A percentile compares a stretch with the other conserved stretches of the same genome.
phyloP scores from a whole-genome alignment of 1,140 invertebrate genomes.

The Leptestheria dahalacensis region DNA sequence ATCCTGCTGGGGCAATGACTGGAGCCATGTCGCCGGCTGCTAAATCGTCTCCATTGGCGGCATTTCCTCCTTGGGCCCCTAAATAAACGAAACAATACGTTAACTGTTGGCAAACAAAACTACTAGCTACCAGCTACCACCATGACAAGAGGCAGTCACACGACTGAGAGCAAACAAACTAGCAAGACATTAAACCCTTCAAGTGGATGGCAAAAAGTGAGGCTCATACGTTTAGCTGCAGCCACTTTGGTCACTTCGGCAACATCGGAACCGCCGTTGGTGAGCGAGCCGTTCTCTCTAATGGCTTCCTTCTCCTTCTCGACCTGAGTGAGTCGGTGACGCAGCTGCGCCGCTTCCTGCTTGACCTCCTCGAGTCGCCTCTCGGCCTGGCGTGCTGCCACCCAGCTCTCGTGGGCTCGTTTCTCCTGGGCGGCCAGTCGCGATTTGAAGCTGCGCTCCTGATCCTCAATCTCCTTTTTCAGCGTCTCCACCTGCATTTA shows the following conservation, averaged over 20 bases:
- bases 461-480: slow-evolving; percentile 59
- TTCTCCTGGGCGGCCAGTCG: slow-evolving; percentile 56
- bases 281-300: slow-evolving; percentile 2
- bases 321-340: slow-evolving; percentile 4
- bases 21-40: neutral
- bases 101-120: too few species aligned
- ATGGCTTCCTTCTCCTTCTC: slow-evolving; percentile 12
- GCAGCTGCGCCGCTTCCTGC: slow-evolving; percentile 50
- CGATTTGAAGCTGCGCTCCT: slow-evolving; percentile 56
- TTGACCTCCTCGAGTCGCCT: slow-evolving; percentile 57
- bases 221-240: too few species aligned
- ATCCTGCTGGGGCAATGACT: neutral
- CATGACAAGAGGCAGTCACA: too few species aligned
- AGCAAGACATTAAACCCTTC: too few species aligned
- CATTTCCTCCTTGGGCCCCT: neutral
- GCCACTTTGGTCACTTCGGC: slow-evolving; percentile 2
- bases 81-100: neutral
- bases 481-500: slow-evolving; percentile 50
- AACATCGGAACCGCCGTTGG: slow-evolving; percentile 1
- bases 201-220: too few species aligned
- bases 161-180: too few species aligned
- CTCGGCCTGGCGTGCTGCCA: slow-evolving; percentile 50
- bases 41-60: neutral
- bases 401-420: slow-evolving; percentile 61
- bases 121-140: too few species aligned